Conservation (phyloP, 2,888 invertebrate genomes). For the Gibbula magus region DNA sequence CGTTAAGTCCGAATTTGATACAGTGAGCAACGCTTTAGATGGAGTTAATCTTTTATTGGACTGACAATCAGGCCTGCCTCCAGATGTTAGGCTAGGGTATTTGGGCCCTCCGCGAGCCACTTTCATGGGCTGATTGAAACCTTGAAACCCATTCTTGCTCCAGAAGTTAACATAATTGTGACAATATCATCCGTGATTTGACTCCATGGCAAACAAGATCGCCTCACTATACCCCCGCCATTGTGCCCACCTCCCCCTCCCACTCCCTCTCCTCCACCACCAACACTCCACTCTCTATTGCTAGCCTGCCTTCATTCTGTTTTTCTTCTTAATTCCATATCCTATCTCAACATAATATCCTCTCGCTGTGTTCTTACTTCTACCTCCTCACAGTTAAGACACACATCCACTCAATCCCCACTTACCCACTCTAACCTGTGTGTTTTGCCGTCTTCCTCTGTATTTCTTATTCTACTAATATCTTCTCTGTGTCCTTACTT, state of each 20-base stretch:
- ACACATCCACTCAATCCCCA: too few relatives aligned
- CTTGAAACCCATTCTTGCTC: background rate
- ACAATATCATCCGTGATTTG: background rate
- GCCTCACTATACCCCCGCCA: background rate
- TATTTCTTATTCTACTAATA: background rate
- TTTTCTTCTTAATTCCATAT: too few relatives aligned
- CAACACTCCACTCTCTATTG: too few relatives aligned
- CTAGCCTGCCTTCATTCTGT: too few relatives aligned
- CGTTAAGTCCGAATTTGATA: slow-evolving; percentile 17
- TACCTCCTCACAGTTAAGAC: too few relatives aligned
- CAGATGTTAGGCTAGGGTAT: background rate
- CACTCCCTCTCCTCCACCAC: too few relatives aligned
- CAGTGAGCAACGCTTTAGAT: background rate
- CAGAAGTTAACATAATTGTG: slow-evolving; percentile 15
- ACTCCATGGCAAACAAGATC: background rate
- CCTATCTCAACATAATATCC: too few relatives aligned
- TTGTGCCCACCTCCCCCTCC: too few relatives aligned
- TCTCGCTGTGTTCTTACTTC: too few relatives aligned
- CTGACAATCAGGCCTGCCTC: background rate
- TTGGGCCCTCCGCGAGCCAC: background rate
- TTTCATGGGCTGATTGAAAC: slow-evolving; percentile 14
- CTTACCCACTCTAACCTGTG: background rate
- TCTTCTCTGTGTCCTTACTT: background rate
- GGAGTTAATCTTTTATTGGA: slow-evolving; percentile 15
- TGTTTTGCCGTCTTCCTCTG: background rate